phyloP scores from a whole-genome alignment of 2,113 vertebrate species.

The Greenwoodochromis staneri region DNA sequence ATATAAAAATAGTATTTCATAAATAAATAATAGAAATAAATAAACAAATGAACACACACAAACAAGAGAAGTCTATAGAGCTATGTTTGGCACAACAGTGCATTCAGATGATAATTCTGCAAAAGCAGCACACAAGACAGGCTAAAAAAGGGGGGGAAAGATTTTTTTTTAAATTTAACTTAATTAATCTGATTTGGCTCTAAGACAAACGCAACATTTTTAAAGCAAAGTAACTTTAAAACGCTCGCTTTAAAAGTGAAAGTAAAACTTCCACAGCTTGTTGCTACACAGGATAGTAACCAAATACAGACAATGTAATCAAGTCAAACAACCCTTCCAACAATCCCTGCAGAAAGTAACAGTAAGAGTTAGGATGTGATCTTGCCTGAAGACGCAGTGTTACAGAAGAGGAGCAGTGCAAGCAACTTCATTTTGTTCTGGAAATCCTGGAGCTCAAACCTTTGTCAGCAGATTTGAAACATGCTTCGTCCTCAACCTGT shows the following conservation, averaged over 20 bases:
- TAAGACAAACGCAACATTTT: neutral
- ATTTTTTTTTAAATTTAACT: accelerated
- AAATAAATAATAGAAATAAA: neutral
- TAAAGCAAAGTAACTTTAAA: neutral
- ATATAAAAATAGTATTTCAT: neutral
- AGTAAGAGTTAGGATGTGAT: accelerated
- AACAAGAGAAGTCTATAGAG: neutral
- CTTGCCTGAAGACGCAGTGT: neutral
- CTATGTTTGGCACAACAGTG: neutral
- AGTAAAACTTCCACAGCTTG: neutral
- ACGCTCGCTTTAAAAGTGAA: neutral
- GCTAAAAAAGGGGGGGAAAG: accelerated
- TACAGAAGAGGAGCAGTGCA: neutral
- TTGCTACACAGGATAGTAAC: neutral
- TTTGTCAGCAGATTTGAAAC: neutral
- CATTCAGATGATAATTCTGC: neutral
- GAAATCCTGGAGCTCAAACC: neutral
- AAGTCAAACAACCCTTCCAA: neutral
- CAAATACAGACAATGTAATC: neutral
- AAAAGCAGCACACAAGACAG: neutral
- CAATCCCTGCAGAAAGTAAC: neutral
- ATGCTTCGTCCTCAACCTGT: neutral
- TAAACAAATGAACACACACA: neutral
- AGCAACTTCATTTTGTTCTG: neutral
- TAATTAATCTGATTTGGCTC: neutral